These are phyloP conservation scores for Etheostoma spectabile DNA, from an alignment of 2,113 vertebrate genomes.

Conservation along the genomic window DNA sequence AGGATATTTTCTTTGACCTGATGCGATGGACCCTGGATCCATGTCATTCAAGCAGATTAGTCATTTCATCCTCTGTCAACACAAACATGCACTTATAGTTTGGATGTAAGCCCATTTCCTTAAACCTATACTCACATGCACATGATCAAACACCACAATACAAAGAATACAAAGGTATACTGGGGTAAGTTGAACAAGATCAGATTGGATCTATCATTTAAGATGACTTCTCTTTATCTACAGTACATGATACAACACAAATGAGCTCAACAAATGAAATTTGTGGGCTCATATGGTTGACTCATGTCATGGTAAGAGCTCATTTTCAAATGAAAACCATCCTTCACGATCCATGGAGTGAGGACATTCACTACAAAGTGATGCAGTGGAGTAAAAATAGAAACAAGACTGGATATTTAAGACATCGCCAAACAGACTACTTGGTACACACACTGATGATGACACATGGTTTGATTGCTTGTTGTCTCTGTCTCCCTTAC, in stretches of 20 bases:
- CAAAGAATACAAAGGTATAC: not conserved
- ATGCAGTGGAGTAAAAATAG: slow-evolving; percentile 68
- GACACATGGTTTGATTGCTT: not conserved
- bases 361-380: slow-evolving; percentile 60
- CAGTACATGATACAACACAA: not conserved
- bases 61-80: slow-evolving; percentile 20
- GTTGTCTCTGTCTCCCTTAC: not conserved
- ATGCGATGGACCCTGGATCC: slow-evolving; percentile 5
- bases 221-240: not conserved
- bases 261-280: not conserved
- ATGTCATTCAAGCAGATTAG: slow-evolving; percentile 16
- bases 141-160: not conserved
- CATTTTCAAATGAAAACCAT: slow-evolving; percentile 64
- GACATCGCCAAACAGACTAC: slow-evolving; percentile 33
- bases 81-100: not conserved
- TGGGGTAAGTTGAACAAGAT: not conserved
- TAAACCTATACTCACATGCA: not conserved
- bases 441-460: slow-evolving; percentile 17
- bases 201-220: not conserved
- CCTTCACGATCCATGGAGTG: slow-evolving; percentile 43
- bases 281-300: not conserved
- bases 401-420: slow-evolving; percentile 66
- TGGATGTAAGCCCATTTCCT: not conserved
- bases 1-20: slow-evolving; percentile 14
- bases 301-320: slow-evolving; percentile 36